These are phyloP conservation scores for Unio delphinus DNA, from an alignment of 2,888 invertebrate species.

Conservation along the genomic window DNA sequence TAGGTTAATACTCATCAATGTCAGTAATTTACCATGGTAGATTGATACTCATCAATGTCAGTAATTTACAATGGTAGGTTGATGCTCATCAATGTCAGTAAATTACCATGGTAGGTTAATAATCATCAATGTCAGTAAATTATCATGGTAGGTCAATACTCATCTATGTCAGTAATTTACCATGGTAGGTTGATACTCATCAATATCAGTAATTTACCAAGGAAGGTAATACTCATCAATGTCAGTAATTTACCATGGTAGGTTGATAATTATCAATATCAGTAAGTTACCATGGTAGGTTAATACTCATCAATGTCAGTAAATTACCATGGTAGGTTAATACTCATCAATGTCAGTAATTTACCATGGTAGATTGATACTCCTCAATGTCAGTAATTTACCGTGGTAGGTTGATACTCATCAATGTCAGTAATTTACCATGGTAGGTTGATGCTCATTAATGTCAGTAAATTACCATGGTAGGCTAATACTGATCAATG, in stretches of 20 bases:
- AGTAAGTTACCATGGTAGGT: conserved; percentile 53
- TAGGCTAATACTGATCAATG: conserved; percentile 51
- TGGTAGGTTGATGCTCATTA: conserved; percentile 54
- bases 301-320: conserved; percentile 49
- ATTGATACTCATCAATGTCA: conserved; percentile 51
- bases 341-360: conserved; percentile 49
- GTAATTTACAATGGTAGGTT: conserved; percentile 54
- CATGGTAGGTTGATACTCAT: conserved; percentile 53
- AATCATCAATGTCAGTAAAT: conserved; percentile 49
- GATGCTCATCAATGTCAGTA: conserved; percentile 48
- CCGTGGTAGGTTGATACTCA: conserved; percentile 52
- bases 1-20: conserved; percentile 55
- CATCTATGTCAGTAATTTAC: conserved; percentile 49
- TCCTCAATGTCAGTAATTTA: conserved; percentile 53
- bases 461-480: conserved; percentile 9
- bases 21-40: conserved; percentile 51
- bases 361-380: conserved; percentile 56
- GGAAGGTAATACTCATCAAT: conserved; percentile 58
- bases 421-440: conserved; percentile 55
- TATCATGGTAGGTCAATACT: conserved; percentile 55
- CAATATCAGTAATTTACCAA: conserved; percentile 54
- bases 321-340: conserved; percentile 55
- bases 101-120: conserved; percentile 57
- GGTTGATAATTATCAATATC: conserved; percentile 54
- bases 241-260: conserved; percentile 48